Conservation (phyloP, 2,797 vertebrate species). For the Discoglossus pictus region DNA sequence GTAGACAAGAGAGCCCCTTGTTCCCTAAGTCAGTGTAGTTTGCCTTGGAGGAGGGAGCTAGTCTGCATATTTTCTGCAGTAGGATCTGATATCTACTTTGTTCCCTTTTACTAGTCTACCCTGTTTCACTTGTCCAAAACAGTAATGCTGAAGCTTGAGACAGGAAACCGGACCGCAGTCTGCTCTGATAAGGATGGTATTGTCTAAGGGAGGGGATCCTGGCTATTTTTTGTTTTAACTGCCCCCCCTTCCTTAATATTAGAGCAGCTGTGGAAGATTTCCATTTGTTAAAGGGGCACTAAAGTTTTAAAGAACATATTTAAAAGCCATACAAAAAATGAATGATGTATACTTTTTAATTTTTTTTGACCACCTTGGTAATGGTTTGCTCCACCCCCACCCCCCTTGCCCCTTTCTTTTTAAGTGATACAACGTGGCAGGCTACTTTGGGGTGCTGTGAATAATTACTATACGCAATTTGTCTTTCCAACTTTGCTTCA, state of each 20-base stretch:
- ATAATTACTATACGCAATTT: too few species aligned
- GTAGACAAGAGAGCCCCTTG: slow-evolving; percentile 50
- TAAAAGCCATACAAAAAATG: too few species aligned
- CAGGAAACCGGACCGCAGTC: slow-evolving; percentile 72
- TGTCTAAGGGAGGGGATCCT: slow-evolving; percentile 64
- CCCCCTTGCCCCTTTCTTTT: too few species aligned
- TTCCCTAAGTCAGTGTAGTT: slow-evolving; percentile 42
- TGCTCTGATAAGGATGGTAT: slow-evolving; percentile 67
- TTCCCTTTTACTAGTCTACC: slow-evolving; percentile 54
- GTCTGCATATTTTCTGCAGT: slow-evolving; percentile 53
- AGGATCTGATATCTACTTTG: slow-evolving; percentile 60
- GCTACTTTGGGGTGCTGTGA: too few species aligned
- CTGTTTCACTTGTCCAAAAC: slow-evolving; percentile 42
- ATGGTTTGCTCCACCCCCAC: too few species aligned
- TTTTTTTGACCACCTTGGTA: too few species aligned
- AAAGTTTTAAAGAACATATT: too few species aligned
- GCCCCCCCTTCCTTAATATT: slow-evolving; percentile 49
- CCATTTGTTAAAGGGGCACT: too few species aligned
- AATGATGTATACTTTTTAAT: too few species aligned
- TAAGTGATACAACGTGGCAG: too few species aligned
- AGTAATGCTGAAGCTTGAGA: slow-evolving; percentile 60
- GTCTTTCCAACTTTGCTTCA: too few species aligned
- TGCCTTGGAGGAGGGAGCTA: slow-evolving; percentile 40
- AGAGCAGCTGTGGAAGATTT: background rate
- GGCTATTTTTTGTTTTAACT: slow-evolving; percentile 30